Conservation (phyloP, 2,113 vertebrate species). For the Rhineura floridana region DNA sequence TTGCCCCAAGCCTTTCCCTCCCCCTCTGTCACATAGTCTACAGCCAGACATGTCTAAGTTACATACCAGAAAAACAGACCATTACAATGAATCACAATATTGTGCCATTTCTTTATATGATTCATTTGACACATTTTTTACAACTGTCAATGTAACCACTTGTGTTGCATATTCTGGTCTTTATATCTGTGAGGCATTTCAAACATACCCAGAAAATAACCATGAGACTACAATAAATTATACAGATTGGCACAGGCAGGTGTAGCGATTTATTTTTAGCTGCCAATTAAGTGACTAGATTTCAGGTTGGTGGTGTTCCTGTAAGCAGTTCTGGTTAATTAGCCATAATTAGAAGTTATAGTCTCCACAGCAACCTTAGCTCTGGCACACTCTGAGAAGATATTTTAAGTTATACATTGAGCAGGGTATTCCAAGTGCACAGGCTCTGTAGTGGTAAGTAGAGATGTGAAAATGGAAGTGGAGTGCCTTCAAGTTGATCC, state of each 20-base stretch:
- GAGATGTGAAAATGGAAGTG: too few relatives aligned
- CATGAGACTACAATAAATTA: background rate
- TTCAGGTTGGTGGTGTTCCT: constrained; percentile 5
- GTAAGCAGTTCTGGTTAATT: constrained; percentile 18
- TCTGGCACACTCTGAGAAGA: background rate
- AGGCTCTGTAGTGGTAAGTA: background rate
- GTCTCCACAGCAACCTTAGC: constrained; percentile 16
- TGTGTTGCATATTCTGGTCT: background rate
- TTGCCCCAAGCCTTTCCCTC: background rate
- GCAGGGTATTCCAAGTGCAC: background rate
- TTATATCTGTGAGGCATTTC: background rate
- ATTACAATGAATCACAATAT: background rate
- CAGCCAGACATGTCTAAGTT: background rate
- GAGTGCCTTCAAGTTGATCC: too few relatives aligned
- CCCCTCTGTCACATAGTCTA: background rate
- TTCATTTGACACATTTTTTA: background rate
- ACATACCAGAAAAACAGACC: background rate
- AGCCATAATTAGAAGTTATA: constrained; percentile 21
- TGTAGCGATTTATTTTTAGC: constrained; percentile 24
- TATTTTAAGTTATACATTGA: constrained; percentile 14
- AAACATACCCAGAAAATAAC: background rate
- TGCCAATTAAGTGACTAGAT: constrained; percentile 22
- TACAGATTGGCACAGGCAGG: background rate
- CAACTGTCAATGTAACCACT: background rate
- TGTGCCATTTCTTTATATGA: background rate